Evolutionary conservation across 2,113 vertebrate species (phyloP).

Genomic region (Scomber scombrus): DNA sequence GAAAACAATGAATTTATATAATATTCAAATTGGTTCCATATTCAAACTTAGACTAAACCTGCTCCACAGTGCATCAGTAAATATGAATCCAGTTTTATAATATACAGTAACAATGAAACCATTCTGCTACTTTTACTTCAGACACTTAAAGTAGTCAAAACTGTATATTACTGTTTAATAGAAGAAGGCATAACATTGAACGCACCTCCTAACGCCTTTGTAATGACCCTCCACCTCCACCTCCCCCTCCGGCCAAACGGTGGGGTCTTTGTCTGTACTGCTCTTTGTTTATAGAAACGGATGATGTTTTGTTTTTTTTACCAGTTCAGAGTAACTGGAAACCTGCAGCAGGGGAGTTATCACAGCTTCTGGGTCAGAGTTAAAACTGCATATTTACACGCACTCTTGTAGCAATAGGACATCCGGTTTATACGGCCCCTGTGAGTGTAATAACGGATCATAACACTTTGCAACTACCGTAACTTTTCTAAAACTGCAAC

Average conservation of each 20-base stretch:
- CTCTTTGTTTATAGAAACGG: constrained; percentile 30
- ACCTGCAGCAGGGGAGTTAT: neutral
- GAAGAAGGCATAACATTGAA: neutral
- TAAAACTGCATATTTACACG: constrained; percentile 10
- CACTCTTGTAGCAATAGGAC: no score
- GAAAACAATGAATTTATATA: no score
- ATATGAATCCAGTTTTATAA: no score
- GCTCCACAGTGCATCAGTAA: no score
- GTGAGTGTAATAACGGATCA: no score
- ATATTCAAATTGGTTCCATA: no score
- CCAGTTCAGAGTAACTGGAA: constrained; percentile 5
- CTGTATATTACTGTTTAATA: neutral
- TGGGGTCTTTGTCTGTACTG: neutral
- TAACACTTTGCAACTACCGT: neutral
- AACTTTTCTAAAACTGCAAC: neutral
- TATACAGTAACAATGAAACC: no score
- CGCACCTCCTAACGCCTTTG: neutral
- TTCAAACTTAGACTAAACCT: no score
- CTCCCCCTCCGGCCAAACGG: neutral
- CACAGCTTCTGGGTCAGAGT: neutral
- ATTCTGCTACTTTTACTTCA: no score
- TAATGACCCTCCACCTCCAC: no score
- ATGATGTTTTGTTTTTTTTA: no score
- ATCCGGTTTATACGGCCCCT: neutral
- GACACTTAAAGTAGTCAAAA: no score